Evolutionary conservation across 1,140 invertebrate species (phyloP).

Genomic region (Pseudomyrmex gracilis): DNA sequence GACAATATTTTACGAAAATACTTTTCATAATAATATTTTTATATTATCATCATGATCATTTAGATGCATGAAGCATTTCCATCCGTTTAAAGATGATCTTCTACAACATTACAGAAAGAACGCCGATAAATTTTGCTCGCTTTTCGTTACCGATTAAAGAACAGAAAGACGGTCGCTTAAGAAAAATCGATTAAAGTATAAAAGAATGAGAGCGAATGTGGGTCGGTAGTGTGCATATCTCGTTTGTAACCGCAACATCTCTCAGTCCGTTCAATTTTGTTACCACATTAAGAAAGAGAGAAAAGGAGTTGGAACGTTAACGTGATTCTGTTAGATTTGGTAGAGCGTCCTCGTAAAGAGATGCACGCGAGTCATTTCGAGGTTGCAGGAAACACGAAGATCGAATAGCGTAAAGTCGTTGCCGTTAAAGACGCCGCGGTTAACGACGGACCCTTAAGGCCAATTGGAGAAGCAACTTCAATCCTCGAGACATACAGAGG

Average conservation of each 20-base stretch:
- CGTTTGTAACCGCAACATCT: slow-evolving; percentile 29
- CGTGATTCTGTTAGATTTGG: slow-evolving; percentile 21
- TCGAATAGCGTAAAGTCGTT: slow-evolving; percentile 58
- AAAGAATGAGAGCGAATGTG: slow-evolving; percentile 45
- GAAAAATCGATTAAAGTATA: slow-evolving; percentile 55
- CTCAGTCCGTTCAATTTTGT: slow-evolving; percentile 36
- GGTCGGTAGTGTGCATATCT: slow-evolving; percentile 38
- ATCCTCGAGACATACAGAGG: slow-evolving; percentile 23
- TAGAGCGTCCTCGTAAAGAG: slow-evolving; percentile 6
- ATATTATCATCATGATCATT: background rate
- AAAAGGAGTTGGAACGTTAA: background rate
- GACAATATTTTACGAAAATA: background rate
- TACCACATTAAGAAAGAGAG: background rate
- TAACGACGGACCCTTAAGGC: slow-evolving; percentile 58
- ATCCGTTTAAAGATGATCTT: slow-evolving; percentile 9
- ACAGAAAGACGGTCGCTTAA: slow-evolving; percentile 13
- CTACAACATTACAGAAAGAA: slow-evolving; percentile 15
- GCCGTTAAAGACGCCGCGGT: slow-evolving; percentile 60
- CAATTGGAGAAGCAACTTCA: slow-evolving; percentile 61
- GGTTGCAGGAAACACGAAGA: slow-evolving; percentile 45
- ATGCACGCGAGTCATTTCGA: slow-evolving; percentile 53
- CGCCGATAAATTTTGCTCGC: slow-evolving; percentile 34
- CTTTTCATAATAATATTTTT: background rate
- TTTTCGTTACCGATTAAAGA: slow-evolving; percentile 9
- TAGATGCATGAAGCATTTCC: slow-evolving; percentile 5